A percentile compares a stretch with the other conserved stretches of the same genome.
phyloP scores from a whole-genome alignment of 2,797 vertebrate species.

The Onychomys torridus region DNA sequence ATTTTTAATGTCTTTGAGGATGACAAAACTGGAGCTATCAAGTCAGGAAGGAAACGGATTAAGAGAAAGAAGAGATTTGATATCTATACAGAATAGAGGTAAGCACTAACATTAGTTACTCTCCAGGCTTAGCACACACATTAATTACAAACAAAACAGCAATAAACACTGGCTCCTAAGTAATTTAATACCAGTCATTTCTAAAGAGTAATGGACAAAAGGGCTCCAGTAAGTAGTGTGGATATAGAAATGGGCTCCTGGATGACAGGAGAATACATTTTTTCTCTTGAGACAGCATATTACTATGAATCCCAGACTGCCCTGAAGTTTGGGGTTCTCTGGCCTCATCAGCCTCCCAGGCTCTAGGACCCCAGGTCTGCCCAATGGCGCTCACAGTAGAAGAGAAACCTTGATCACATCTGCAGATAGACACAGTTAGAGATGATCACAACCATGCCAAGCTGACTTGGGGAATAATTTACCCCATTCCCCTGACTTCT shows the following conservation, averaged over 20 bases:
- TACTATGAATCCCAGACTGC: not conserved
- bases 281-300: not conserved
- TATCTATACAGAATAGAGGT: not conserved
- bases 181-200: conserved; percentile 5
- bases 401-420: not conserved
- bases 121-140: not conserved
- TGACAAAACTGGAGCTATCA: not conserved
- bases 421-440: not conserved
- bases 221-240: not conserved
- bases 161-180: not conserved
- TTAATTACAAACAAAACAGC: not conserved
- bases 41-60: not conserved
- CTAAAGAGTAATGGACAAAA: not conserved
- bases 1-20: not conserved
- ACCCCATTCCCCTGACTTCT: not conserved
- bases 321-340: not conserved
- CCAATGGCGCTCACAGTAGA: not conserved
- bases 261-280: not conserved
- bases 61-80: not conserved
- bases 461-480: not conserved
- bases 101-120: not conserved
- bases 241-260: not conserved
- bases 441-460: not conserved
- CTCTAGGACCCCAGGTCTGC: not conserved
- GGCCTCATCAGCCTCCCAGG: not conserved